Conservation (phyloP, 1,140 invertebrate species). For the Drosophila lacertosa region DNA sequence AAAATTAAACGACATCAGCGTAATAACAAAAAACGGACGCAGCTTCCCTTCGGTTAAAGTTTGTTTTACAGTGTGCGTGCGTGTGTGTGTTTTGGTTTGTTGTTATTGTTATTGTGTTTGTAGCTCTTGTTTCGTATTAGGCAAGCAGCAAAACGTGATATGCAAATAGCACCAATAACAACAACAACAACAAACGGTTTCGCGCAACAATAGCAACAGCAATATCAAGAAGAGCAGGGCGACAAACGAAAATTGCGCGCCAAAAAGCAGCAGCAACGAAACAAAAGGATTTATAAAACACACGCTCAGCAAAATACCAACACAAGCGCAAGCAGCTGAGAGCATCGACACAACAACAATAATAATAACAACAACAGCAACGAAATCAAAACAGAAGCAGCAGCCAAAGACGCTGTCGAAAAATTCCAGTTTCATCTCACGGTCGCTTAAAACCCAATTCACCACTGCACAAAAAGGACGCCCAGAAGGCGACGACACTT, state of each 20-base stretch:
- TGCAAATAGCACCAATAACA: conserved; percentile 64
- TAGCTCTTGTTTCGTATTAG: conserved; percentile 51
- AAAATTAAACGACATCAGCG: not conserved
- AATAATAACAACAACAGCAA: conserved; percentile 32
- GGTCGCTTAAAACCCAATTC: conserved; percentile 13
- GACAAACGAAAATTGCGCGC: conserved; percentile 75
- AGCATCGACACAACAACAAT: conserved; percentile 27
- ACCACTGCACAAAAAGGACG: conserved; percentile 48
- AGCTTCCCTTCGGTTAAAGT: conserved; percentile 29
- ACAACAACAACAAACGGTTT: conserved; percentile 51
- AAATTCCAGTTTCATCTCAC: conserved; percentile 47
- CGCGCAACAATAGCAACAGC: conserved; percentile 47
- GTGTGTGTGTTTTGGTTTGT: conserved; percentile 33
- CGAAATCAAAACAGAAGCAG: conserved; percentile 43
- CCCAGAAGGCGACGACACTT: conserved; percentile 45
- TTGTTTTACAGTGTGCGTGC: conserved; percentile 13
- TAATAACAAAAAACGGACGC: conserved; percentile 29
- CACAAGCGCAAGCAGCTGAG: conserved; percentile 41
- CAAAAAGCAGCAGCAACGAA: conserved; percentile 53
- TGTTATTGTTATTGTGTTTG: conserved; percentile 57
- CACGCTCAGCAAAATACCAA: conserved; percentile 49
- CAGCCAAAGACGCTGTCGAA: conserved; percentile 18
- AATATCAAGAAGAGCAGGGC: conserved; percentile 40
- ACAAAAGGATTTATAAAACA: conserved; percentile 73
- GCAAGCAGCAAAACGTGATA: conserved; percentile 73